Evolutionary conservation across 1,140 invertebrate species (phyloP), one percentile per base, ranked within the genome.

Genomic region (Aphidius ervi): DNA sequence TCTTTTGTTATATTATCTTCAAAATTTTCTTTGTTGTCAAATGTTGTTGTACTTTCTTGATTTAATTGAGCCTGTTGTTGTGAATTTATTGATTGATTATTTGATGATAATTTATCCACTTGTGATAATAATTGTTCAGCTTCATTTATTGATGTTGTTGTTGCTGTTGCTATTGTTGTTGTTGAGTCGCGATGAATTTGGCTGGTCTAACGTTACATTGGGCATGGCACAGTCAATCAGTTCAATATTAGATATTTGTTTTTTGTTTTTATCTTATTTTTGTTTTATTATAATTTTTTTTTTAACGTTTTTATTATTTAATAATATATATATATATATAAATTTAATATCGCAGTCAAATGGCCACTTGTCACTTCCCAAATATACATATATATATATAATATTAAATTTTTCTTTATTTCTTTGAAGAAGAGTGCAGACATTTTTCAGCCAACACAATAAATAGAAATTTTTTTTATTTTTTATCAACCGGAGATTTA

Each of bases 341-440:
- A 63, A 72, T 31, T 31, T 31, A 63, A 67, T 68, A 73, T 74
- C 65, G 64, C 69, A 75, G 73, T 71, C 64, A 68, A 68, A 67
- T 75, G 74, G 73, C 71, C 69, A 76, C 76, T 76, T 78, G 73
- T 77, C 75, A 77, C 73, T 77, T 76, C 70, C 72, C 74, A 75
- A 64, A 46, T 43, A 31, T 23, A 23, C 3, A 23, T 31, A 31
- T 31, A 31, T 57, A 16, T 56, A 62, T 68, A 58, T 31, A 65
- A 49, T 67, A 68, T 57, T 49, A 67, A 66, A 63, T 62, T 46
- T 56, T 58, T 10, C 31, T 20, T 8, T 42, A 5, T 10, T 54
- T 52, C 10, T 39, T 61, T 45, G 10, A 50, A 53, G 71, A 69
- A 72, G 66, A 72, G 67, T 70, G 66, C 67, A 70, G 64, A 71